Evolutionary conservation across 2,113 vertebrate species (phyloP), one percentile per base, ranked within the genome.

Genomic region (Bubo blakistoni): DNA sequence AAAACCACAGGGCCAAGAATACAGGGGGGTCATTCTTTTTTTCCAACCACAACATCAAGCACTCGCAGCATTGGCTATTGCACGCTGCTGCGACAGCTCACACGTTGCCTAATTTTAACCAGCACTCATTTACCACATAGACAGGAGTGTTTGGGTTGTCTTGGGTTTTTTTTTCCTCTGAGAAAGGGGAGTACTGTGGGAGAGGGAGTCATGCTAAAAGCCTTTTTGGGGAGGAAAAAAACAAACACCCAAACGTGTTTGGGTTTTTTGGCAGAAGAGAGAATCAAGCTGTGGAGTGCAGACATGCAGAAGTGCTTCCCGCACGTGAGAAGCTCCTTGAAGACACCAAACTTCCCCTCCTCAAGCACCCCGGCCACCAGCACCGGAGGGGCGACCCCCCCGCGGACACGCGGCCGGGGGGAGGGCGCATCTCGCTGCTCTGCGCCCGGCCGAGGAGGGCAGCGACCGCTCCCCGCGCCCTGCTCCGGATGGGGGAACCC

Each of bases 21-120:
- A 69, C 25, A 71, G 17, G 11, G 17, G 57, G 40, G 52, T 86
- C 65, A 47, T 57, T 81, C 42, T 67, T 62, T 83, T 88, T 88
- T 96, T 89, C 91, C 91, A 88, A n/a, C 90, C 78, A 47, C 84
- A 9, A 14, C n/a, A 49, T 8, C 24, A 44, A 73, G 63, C 13
- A 3, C 40, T 51, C 20, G 13, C 72, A 46, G 1, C 0, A 12
- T 46, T 2, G 30, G 25, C 30, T 38, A 62, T 27, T 14, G 2
- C 81, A 36, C 13, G 8, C 15, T 2, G 54, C 58, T 58, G 86
- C 27, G 65, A 59, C 59, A 96, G 58, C 82, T 81, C 61, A 77
- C 77, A 40, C 83, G 26, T 66, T 2, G 19, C 7, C 80, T 71
- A 69, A 81, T 70, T 94, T 86, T 91, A 95, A 94, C 93, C 13